phyloP scores from a whole-genome alignment of 2,888 invertebrate genomes.

The Subacronicta megacephala region DNA sequence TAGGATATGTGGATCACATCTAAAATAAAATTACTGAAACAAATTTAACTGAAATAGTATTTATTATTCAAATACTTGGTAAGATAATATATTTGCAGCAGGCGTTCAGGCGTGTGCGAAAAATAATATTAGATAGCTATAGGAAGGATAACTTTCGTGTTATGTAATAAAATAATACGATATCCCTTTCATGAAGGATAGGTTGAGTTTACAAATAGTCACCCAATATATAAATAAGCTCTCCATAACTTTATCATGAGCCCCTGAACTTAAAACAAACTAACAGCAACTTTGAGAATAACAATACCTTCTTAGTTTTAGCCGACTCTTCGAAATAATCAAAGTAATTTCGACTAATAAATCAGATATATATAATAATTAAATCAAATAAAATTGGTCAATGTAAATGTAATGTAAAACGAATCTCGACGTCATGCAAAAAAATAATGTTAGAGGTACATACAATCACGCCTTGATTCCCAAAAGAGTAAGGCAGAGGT shows the following conservation, averaged over 20 bases:
- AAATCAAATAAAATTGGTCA: constrained; percentile 6
- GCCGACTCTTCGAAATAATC: neutral
- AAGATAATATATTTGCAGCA: too few relatives aligned
- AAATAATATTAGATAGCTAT: constrained; percentile 36
- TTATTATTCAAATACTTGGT: too few relatives aligned
- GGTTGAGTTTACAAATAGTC: constrained; percentile 42
- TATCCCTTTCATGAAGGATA: too few relatives aligned
- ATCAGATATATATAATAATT: neutral
- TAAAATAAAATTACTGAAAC: too few relatives aligned
- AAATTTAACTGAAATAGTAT: too few relatives aligned
- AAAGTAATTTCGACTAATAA: neutral
- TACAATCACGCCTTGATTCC: too few relatives aligned
- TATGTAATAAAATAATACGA: constrained; percentile 40
- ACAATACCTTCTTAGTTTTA: neutral
- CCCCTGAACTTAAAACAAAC: constrained; percentile 19
- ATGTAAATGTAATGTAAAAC: neutral
- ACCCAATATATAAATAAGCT: constrained; percentile 32
- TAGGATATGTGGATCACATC: too few relatives aligned
- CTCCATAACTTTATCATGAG: constrained; percentile 30
- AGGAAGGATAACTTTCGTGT: constrained; percentile 36
- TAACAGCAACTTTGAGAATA: too few relatives aligned
- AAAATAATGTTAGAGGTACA: too few relatives aligned
- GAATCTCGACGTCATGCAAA: constrained; percentile 9
- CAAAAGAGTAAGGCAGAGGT: too few relatives aligned
- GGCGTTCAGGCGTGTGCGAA: too few relatives aligned